Base-by-base conservation (phyloP, 2,113 vertebrate genomes). In the Nothoprocta perdicaria region DNA sequence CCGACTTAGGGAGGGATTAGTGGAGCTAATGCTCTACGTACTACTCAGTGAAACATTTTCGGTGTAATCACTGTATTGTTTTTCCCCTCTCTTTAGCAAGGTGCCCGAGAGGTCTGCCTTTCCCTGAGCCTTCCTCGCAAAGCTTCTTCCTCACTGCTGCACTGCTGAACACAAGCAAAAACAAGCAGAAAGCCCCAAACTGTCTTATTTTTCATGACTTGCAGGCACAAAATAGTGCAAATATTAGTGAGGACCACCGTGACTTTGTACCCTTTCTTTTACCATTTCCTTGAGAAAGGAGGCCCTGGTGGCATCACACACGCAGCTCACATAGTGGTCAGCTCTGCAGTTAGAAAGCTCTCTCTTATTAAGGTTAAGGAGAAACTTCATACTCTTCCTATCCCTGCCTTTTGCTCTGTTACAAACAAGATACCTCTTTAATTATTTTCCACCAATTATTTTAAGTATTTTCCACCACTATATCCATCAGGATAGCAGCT, bases 1-100 rank as follows among this genome's bases (percentile, higher is more conserved):
- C 62, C 0, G 87, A 94, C 19, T 95, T 80, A 92, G 71, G 88
- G 83, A 90, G 83, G 80, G 89, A 89, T 94, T 94, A 94, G 69
- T 12, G 77, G 40, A 61, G 87, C 24, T 95, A 84, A 89, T 93
- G 74, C 92, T 75, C 12, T 10, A 90, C 94, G 31, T 68, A 6
- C 67, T 48, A 43, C 75, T 52, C 4, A 3, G 65, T 48, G 79
- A 74, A 79, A 80, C 76, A 46, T 72, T 81, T 89, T 48, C 66
- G 74, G 22, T 31, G 31, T 40, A 57, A 84, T 82, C 88, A 62
- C 76, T 38, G 55, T 21, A 23, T 83, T 75, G 89, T 79, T 86
- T 89, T 80, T 74, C 18, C n/a, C 16, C 46, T 75, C 58, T 58
- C 68, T 50, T 57, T 50, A 77, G 45, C 38, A 76, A 89, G 65